These are phyloP conservation scores for Pectinophora gossypiella DNA, from an alignment of 1,140 invertebrate genomes.

Conservation along the genomic window DNA sequence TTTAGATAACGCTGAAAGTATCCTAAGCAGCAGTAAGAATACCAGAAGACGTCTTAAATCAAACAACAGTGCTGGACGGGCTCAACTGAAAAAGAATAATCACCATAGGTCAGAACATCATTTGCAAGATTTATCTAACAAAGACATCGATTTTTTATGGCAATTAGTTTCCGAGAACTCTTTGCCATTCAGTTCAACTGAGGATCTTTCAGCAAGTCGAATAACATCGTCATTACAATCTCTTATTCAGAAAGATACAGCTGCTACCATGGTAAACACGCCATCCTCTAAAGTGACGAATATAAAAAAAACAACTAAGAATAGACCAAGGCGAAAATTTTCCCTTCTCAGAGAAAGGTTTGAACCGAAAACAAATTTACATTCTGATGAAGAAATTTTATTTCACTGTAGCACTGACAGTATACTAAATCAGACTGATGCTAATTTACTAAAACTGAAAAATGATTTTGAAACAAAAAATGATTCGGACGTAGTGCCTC, in stretches of 20 bases:
- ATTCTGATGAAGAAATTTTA: constrained; percentile 68
- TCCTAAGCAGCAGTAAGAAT: constrained; percentile 34
- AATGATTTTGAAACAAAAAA: constrained; percentile 43
- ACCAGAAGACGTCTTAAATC: constrained; percentile 37
- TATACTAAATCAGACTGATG: constrained; percentile 27
- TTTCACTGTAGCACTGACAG: constrained; percentile 57
- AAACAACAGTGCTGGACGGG: constrained; percentile 29
- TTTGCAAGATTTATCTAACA: constrained; percentile 64
- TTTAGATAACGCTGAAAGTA: constrained; percentile 24
- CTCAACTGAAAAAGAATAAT: constrained; percentile 40
- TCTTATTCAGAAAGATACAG: constrained; percentile 62
- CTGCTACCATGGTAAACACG: constrained; percentile 32
- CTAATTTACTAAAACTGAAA: constrained; percentile 46
- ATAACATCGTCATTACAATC: constrained; percentile 70
- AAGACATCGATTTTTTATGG: constrained; percentile 70
- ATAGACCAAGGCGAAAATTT: constrained; percentile 76
- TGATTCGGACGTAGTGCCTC: constrained; percentile 3
- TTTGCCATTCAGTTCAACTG: constrained; percentile 39
- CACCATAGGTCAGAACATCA: constrained; percentile 38
- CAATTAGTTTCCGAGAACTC: constrained; percentile 66
- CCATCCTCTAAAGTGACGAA: constrained; percentile 45
- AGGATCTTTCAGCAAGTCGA: constrained; percentile 50
- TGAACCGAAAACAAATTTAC: constrained; percentile 72
- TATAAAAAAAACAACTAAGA: constrained; percentile 59
- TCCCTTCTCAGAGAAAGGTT: constrained; percentile 78